Base-by-base conservation (phyloP, 2,888 invertebrate species). In the Pachydiplax longipennis region DNA sequence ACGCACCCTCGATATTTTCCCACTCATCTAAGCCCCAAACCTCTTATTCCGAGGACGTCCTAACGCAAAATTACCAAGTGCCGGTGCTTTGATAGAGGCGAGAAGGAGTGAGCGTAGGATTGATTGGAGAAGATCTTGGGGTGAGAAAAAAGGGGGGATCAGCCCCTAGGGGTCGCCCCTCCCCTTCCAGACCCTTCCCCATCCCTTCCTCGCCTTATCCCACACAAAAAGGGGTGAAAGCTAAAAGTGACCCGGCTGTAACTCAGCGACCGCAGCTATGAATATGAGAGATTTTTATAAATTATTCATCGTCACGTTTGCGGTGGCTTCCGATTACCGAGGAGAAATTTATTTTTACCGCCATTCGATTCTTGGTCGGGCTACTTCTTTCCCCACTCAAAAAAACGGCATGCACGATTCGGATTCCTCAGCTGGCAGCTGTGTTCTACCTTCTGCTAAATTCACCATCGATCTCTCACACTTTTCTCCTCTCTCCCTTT, bases 241-340 rank as follows among this genome's bases (percentile, higher is more conserved):
- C 73, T 73, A 73, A 73, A 73, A 73, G 31, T 73, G 73, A 73
- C 73, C 31, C 31, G 73, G 31, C 73, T n/a, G n/a, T n/a, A n/a
- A n/a, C n/a, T 13, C 31, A 31, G 73, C 73, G 31, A 73, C 73
- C 73, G 73, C 73, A 73, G 31, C 73, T 31, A 73, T 73, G 73
- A 73, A 73, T 73, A 73, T 73, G 73, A 31, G 83, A 15, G 83
- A 83, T 83, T 83, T 83, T 35, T 83, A 83, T 83, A 83, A 83
- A 83, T 83, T 83, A 83, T 83, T 83, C 83, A 83, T 83, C 83
- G 83, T 83, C 83, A 83, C 83, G 83, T 83, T 83, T 35, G 83
- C 58, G 83, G 73, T 73, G 73, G 73, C 83, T 83, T 83, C 83
- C 83, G 58, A 83, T 58, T 83, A 58, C 83, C 35, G 35, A 58